These are phyloP conservation scores for Melipona bicolor DNA, from an alignment of 2,888 invertebrate species.

Conservation along the genomic window DNA sequence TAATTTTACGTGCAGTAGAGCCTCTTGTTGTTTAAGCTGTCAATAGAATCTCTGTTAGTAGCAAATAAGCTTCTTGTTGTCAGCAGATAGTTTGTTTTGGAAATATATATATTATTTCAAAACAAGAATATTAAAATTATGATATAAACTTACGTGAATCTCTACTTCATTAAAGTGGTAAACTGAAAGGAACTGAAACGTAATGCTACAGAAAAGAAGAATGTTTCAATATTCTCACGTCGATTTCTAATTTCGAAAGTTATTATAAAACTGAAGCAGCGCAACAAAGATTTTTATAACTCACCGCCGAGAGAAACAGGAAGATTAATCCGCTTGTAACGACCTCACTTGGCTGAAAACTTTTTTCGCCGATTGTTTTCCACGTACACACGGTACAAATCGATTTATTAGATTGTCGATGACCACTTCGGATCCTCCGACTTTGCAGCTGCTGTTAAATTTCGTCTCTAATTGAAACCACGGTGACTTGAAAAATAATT, in stretches of 20 bases:
- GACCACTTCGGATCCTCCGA: background rate
- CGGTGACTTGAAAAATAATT: conserved; percentile 21
- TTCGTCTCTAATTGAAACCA: conserved; percentile 22
- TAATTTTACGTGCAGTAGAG: no score
- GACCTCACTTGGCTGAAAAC: conserved; percentile 29
- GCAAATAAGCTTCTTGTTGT: no score
- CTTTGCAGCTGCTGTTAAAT: conserved; percentile 7
- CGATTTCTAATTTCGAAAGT: conserved; percentile 9
- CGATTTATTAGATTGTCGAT: conserved; percentile 25
- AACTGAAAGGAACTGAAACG: no score
- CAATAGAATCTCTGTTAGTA: no score
- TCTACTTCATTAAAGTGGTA: no score
- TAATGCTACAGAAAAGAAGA: no score
- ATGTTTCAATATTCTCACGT: background rate
- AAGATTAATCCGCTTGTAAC: conserved; percentile 38
- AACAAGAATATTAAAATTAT: no score
- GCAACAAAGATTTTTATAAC: background rate
- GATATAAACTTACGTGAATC: no score
- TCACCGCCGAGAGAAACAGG: background rate
- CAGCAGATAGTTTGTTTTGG: no score
- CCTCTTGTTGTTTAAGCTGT: no score
- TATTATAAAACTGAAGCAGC: conserved; percentile 16
- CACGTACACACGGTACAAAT: conserved; percentile 9
- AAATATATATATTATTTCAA: no score
- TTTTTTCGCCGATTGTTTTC: conserved; percentile 33